Conservation (phyloP, 2,797 vertebrate species). For the Lepidocolaptes lacrymiger region DNA sequence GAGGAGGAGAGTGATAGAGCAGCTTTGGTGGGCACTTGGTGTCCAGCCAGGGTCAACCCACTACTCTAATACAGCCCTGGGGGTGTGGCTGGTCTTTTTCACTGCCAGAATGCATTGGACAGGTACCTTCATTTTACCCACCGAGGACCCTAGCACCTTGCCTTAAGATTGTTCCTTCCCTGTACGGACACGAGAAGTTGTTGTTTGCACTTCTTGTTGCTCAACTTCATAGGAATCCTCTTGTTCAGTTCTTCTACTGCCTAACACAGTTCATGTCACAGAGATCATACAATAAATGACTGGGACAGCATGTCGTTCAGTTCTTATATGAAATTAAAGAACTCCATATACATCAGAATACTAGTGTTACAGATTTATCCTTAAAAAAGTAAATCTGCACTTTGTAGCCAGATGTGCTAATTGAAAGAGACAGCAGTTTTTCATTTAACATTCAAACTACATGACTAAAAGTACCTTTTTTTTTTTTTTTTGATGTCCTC, state of each 20-base stretch:
- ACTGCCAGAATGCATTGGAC: not conserved
- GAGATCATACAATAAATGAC: not conserved
- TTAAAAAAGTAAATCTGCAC: not conserved
- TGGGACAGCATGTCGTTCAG: not conserved
- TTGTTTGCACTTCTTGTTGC: not conserved
- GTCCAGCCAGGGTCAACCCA: not conserved
- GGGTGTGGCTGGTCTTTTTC: not conserved
- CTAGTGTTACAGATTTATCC: not conserved
- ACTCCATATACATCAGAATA: not conserved
- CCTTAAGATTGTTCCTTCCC: not conserved
- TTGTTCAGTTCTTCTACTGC: not conserved
- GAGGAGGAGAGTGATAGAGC: not conserved
- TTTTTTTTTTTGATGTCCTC: not conserved
- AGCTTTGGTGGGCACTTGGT: not conserved
- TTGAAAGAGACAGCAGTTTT: not conserved
- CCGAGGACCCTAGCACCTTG: not conserved
- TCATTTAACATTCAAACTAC: not conserved
- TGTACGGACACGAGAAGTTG: rapidly evolving
- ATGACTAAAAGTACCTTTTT: not conserved
- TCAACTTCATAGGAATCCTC: not conserved
- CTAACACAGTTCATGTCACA: not conserved
- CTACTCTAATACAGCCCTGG: not conserved
- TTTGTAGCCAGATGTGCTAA: not conserved
- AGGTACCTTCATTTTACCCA: not conserved
- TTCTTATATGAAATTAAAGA: not conserved